Percentiles rank a stretch among this genome's conserved stretches.
Conservation (phyloP, 2,113 vertebrate species). For the Eurypyga helias region DNA sequence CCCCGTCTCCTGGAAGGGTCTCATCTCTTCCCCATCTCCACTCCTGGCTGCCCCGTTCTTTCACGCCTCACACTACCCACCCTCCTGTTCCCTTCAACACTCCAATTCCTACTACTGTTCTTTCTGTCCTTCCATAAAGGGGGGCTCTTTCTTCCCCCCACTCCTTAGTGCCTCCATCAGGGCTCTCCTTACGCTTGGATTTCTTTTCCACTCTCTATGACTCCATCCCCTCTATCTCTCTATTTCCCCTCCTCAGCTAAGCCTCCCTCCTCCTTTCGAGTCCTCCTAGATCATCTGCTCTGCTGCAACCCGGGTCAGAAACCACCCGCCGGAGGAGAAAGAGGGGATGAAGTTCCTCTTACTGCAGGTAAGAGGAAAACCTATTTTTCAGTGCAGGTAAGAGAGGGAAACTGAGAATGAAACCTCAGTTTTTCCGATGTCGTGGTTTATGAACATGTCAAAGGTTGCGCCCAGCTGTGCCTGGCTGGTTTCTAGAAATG, state of each 20-base stretch:
- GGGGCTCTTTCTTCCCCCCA: background rate
- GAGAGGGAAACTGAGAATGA: background rate
- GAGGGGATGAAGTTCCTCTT: background rate
- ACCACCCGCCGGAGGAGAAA: background rate
- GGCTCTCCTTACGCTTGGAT: background rate
- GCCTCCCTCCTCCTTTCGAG: background rate
- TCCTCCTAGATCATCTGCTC: background rate
- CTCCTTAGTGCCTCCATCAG: background rate
- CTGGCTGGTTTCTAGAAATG: background rate
- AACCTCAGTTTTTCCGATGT: background rate
- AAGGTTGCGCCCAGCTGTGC: background rate
- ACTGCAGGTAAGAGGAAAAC: background rate
- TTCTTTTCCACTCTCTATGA: background rate
- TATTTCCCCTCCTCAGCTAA: rapidly evolving
- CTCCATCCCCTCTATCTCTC: background rate
- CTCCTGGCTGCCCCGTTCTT: background rate
- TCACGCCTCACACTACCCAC: background rate
- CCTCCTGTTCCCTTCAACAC: background rate
- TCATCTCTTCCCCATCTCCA: background rate
- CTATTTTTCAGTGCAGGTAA: background rate
- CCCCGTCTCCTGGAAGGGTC: background rate
- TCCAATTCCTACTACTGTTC: background rate
- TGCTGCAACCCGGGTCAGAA: background rate
- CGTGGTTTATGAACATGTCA: background rate
- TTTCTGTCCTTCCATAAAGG: background rate